A percentile compares a stretch with the other conserved stretches of the same genome.
Conservation (phyloP, 2,888 invertebrate genomes). For the Encarsia formosa region DNA sequence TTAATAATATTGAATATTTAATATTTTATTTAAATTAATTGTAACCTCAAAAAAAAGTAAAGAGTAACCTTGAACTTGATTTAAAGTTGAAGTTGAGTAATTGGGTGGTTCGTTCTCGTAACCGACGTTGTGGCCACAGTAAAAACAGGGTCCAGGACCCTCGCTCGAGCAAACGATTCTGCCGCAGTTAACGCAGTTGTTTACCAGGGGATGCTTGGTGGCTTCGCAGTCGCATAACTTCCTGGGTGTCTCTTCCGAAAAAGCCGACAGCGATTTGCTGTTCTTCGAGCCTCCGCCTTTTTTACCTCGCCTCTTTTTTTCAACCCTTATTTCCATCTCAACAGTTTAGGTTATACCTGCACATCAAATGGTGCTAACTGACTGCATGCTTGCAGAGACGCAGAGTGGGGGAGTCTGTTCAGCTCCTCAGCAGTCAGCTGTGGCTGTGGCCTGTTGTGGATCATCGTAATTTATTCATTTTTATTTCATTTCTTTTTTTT, state of each 20-base stretch:
- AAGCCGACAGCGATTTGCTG: conserved; percentile 12
- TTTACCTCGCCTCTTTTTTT: conserved; percentile 15
- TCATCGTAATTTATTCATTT: no score
- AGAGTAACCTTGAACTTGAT: neutral
- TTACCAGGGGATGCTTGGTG: conserved; percentile 79
- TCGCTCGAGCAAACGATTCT: conserved; percentile 93
- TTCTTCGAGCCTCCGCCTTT: conserved; percentile 9
- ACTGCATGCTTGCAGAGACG: no score
- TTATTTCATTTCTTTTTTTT: no score
- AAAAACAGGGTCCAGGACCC: conserved; percentile 94
- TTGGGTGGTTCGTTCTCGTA: conserved; percentile 6
- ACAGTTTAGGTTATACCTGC: no score
- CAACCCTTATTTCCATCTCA: neutral
- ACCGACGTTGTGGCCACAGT: conserved; percentile 77
- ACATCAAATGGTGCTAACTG: no score
- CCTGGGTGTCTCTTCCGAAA: conserved; percentile 9
- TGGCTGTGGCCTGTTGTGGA: no score
- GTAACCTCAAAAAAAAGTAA: neutral
- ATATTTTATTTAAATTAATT: neutral
- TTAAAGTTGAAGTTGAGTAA: conserved; percentile 2
- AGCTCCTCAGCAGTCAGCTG: no score
- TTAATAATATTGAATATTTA: neutral
- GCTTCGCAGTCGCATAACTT: conserved; percentile 87
- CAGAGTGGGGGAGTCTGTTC: no score
- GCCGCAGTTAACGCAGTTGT: conserved; percentile 92